Evolutionary conservation across 2,113 vertebrate genomes (phyloP), one percentile per base, ranked within the genome.

Genomic region (Peromyscus leucopus): DNA sequence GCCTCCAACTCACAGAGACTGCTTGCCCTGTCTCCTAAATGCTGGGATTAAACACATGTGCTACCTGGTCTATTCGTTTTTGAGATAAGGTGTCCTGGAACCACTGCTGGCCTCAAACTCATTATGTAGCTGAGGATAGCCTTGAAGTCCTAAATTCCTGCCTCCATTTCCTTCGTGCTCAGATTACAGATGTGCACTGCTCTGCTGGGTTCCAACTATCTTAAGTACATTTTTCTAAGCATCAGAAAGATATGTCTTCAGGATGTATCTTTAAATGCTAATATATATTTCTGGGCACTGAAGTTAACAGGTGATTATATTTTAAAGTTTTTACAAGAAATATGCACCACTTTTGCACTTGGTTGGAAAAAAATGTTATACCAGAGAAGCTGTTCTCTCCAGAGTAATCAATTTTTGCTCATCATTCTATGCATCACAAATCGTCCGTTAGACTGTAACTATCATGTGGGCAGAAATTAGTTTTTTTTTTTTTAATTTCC

Each of bases 381-480:
- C 80, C 92, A 51, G 42, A 94, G 16, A 95, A 26, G 8, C 59
- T 95, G 75, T 82, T 67, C 55, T 92, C 87, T 95, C 90, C 71
- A 92, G 85, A 94, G 90, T 80, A 96, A 93, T 91, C 71, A 96
- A 59, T 78, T 95, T 97, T 95, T 93, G 11, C 57, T 95, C 80
- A 83, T 90, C 72, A 91, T 87, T 59, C 28, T 93, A 21, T 83
- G 74, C 90, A 96, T 96, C 17, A 7, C 42, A 93, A 96, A 93
- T 93, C 96, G 26, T 92, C 90, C 74, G 93, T 97, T 93, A 96
- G 92, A 96, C 72, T 91, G 22, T 93, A 97, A 93, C 90, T 96
- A 96, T 94, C 84, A 96, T 96, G 78, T 92, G 88, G 84, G 95
- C 88, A 96, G 83, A 95, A 75, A 96, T 96, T 93, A 96, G 80